phyloP scores from a whole-genome alignment of 2,888 invertebrate genomes.

The Ennomos erosarius region DNA sequence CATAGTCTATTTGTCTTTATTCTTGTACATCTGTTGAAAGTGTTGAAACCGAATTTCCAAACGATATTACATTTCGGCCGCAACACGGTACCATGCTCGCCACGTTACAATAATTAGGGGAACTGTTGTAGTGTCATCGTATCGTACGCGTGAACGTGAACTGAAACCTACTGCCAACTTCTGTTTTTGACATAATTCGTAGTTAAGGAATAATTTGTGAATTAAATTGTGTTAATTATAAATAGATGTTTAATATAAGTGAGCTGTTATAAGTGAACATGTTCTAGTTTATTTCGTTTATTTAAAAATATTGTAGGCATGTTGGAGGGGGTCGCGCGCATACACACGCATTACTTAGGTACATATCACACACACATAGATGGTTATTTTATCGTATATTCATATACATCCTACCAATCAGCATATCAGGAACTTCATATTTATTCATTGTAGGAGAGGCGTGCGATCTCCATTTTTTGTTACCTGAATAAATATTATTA shows the following conservation, averaged over 20 bases:
- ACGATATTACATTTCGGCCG: slow-evolving; percentile 71
- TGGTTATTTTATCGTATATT: slow-evolving; percentile 39
- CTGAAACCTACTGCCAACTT: slow-evolving; percentile 82
- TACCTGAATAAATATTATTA: slow-evolving; percentile 84
- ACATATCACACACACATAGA: slow-evolving; percentile 64
- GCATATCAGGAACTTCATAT: slow-evolving; percentile 65
- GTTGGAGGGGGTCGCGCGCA: slow-evolving; percentile 69
- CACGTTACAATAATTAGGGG: slow-evolving; percentile 49
- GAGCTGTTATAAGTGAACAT: slow-evolving; percentile 73
- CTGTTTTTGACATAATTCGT: slow-evolving; percentile 62
- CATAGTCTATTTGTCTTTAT: slow-evolving; percentile 46
- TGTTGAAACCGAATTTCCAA: slow-evolving; percentile 69
- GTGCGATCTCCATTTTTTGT: slow-evolving; percentile 78
- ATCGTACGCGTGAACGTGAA: slow-evolving; percentile 70
- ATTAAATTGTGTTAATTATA: slow-evolving; percentile 80
- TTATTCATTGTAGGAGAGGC: slow-evolving; percentile 47
- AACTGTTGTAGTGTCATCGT: slow-evolving; percentile 55
- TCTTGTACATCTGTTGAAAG: slow-evolving; percentile 55
- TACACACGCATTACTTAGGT: slow-evolving; percentile 25
- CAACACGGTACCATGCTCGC: slow-evolving; percentile 27
- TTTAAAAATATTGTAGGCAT: slow-evolving; percentile 75
- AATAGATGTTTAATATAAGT: slow-evolving; percentile 75
- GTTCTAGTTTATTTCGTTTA: slow-evolving; percentile 80
- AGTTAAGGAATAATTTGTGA: slow-evolving; percentile 74
- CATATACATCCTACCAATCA: slow-evolving; percentile 50